Evolutionary conservation across 2,797 vertebrate genomes (phyloP).

Genomic region (Sphenopsis melanotis): DNA sequence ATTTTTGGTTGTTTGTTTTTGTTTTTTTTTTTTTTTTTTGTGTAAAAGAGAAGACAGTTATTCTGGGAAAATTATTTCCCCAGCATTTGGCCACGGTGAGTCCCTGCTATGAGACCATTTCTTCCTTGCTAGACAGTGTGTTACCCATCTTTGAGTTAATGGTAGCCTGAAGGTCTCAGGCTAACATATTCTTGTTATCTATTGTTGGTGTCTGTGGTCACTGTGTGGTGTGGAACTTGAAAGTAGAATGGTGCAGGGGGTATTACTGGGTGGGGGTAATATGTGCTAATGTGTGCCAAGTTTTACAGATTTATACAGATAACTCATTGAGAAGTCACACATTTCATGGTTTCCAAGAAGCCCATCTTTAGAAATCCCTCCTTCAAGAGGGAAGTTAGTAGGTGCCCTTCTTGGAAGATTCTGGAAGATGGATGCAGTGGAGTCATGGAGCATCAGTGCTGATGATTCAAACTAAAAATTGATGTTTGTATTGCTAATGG

Average conservation of each 20-base stretch:
- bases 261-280: background rate
- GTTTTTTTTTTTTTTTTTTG: background rate
- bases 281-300: background rate
- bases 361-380: background rate
- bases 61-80: slow-evolving; percentile 2
- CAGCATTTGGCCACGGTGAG: background rate
- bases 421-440: background rate
- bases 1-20: too few species aligned
- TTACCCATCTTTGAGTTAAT: background rate
- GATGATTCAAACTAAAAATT: background rate
- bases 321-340: background rate
- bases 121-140: background rate
- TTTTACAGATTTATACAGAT: background rate
- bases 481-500: background rate
- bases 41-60: background rate
- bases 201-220: background rate
- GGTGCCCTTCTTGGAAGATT: background rate
- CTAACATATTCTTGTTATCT: background rate
- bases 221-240: background rate
- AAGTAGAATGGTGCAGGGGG: background rate
- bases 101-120: background rate
- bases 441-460: background rate
- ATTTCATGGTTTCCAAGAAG: background rate
- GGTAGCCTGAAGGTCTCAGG: background rate
- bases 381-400: background rate